phyloP scores from a whole-genome alignment of 1,140 invertebrate genomes.

The Metopolophium dirhodum region DNA sequence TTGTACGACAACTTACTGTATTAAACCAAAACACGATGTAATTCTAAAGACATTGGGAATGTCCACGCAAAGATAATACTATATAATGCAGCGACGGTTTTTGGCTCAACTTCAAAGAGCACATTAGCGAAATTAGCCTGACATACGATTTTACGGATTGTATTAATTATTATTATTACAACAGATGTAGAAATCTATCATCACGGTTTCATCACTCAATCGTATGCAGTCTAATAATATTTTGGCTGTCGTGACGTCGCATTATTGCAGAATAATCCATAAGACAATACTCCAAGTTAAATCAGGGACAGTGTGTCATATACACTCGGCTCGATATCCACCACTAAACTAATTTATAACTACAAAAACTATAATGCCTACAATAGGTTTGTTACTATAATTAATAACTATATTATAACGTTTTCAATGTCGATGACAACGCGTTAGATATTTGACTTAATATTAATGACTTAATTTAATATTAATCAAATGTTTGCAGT shows the following conservation, averaged over 20 bases:
- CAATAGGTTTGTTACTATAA: background rate
- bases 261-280: background rate
- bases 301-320: background rate
- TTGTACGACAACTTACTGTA: background rate
- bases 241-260: background rate
- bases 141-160: background rate
- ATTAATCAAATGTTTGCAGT: background rate
- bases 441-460: background rate
- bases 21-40: background rate
- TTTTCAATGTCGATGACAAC: background rate
- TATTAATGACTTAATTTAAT: background rate
- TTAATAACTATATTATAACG: background rate
- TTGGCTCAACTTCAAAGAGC: conserved; percentile 13
- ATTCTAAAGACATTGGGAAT: background rate
- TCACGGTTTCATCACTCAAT: background rate
- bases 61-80: background rate
- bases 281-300: background rate
- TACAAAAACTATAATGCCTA: background rate
- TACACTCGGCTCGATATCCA: background rate
- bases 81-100: background rate
- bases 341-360: background rate
- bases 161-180: background rate
- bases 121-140: background rate
- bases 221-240: background rate
- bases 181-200: background rate